phyloP scores from a whole-genome alignment of 2,888 invertebrate genomes.

The Eilema sororculum region DNA sequence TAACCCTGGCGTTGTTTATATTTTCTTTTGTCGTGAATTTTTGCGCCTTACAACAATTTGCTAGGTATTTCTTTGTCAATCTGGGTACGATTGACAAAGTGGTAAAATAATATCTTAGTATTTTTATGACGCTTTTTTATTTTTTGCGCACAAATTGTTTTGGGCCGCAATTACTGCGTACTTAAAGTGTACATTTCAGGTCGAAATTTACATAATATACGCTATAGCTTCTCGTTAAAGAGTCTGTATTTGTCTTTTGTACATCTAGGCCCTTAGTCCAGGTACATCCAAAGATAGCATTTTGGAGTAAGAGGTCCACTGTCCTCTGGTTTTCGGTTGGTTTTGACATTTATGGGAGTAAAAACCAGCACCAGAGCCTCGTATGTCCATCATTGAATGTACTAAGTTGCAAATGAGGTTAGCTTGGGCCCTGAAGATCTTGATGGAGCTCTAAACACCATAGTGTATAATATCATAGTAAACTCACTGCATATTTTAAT shows the following conservation, averaged over 20 bases:
- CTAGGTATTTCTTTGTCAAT: constrained; percentile 2
- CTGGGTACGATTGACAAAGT: constrained; percentile 1
- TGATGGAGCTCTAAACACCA: too few species aligned
- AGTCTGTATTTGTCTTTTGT: too few species aligned
- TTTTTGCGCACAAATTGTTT: background rate
- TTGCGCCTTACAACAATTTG: background rate
- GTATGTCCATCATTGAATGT: background rate
- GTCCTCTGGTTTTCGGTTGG: too few species aligned
- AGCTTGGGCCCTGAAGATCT: too few species aligned
- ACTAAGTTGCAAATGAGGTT: too few species aligned
- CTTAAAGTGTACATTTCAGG: background rate
- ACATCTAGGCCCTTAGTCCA: too few species aligned
- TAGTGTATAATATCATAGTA: too few species aligned
- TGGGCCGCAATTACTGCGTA: background rate
- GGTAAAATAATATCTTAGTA: background rate
- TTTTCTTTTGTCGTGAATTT: background rate
- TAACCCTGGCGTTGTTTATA: constrained; percentile 1
- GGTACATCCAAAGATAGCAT: too few species aligned
- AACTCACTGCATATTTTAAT: too few species aligned
- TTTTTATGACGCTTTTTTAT: background rate
- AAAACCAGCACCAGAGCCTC: background rate
- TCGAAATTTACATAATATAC: background rate
- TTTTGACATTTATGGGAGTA: too few species aligned
- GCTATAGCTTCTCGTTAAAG: too few species aligned
- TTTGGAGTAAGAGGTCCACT: too few species aligned